Base-by-base conservation (phyloP, 2,113 vertebrate species). In the Trogon surrucura region DNA sequence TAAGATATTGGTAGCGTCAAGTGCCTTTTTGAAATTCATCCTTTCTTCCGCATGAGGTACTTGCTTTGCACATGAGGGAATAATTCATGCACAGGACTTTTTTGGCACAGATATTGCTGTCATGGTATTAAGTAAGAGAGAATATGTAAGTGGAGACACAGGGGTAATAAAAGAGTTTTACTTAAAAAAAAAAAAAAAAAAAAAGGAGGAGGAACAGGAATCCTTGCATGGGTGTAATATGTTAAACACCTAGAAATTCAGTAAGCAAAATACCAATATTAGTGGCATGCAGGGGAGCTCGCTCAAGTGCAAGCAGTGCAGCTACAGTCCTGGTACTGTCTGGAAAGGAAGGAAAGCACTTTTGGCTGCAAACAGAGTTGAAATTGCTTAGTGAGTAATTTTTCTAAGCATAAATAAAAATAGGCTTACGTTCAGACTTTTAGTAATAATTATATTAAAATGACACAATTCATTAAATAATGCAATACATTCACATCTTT, bases 401-500 rank as follows among this genome's bases (percentile, higher is more conserved):
- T 69, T 84, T 78, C 47, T n/a, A 78, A 91, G 86, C 93, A 85
- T 93, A 95, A 96, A 88, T 93, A 97, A 95, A 94, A 94, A 83
- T 32, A 93, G 83, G 79, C 94, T 95, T 92, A 94, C 14, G 23
- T 94, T 96, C 62, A 83, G 86, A 88, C 45, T 97, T 96, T 93
- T 95, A 94, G 84, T 94, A 97, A 94, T 96, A 92, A 96, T 96
- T 93, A 80, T 75, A 97, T 97, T 97, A 95, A 95, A 97, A 94
- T 95, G 88, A 95, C 97, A 97, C 71, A 92, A 96, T 95, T 96
- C 92, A 96, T 97, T 97, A 96, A 96, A 96, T 94, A 95, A 94
- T 90, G 90, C 91, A 97, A 85, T 95, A 75, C 82, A 80, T 94
- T 96, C 95, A 85, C 89, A 96, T 97, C 80, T 97, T 93, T 97